These are phyloP conservation scores for Oscheius onirici DNA, from an alignment of 2,888 invertebrate genomes.

Conservation along the genomic window DNA sequence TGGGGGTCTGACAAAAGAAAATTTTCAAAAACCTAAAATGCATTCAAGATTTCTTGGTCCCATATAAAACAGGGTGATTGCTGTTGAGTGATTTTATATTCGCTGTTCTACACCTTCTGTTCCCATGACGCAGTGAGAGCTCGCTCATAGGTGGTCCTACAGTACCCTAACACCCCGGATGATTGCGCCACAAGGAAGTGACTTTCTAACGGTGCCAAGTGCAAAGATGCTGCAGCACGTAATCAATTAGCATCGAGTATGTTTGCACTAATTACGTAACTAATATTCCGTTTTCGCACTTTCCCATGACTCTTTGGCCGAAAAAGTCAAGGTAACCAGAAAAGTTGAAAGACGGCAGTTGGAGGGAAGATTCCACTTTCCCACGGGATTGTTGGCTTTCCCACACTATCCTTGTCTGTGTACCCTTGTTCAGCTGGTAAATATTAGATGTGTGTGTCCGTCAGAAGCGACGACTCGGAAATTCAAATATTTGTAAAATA, in stretches of 20 bases:
- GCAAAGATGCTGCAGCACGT: conserved; percentile 12
- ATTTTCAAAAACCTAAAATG: not conserved
- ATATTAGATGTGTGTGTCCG: conserved; percentile 34
- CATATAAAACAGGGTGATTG: too few species aligned
- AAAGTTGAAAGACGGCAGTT: not conserved
- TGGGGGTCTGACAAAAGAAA: too few species aligned
- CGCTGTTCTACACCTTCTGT: too few species aligned
- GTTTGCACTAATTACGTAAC: conserved; percentile 25
- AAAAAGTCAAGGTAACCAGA: not conserved
- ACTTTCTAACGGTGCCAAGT: conserved; percentile 23
- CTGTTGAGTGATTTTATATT: too few species aligned
- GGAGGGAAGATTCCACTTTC: conserved; percentile 15
- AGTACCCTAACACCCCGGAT: conserved; percentile 17
- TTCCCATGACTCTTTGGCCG: not conserved
- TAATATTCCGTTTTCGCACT: not conserved
- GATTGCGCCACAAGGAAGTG: conserved; percentile 29
- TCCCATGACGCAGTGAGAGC: conserved; percentile 11
- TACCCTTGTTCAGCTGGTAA: conserved; percentile 36
- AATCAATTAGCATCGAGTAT: conserved; percentile 19
- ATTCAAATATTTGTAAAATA: conserved; percentile 36
- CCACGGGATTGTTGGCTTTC: conserved; percentile 32
- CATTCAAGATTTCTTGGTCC: too few species aligned
- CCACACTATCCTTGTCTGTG: conserved; percentile 33
- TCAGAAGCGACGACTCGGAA: conserved; percentile 9
- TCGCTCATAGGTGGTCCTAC: not conserved